These are phyloP conservation scores for Toxostoma redivivum DNA, from an alignment of 2,113 vertebrate genomes.

Conservation along the genomic window DNA sequence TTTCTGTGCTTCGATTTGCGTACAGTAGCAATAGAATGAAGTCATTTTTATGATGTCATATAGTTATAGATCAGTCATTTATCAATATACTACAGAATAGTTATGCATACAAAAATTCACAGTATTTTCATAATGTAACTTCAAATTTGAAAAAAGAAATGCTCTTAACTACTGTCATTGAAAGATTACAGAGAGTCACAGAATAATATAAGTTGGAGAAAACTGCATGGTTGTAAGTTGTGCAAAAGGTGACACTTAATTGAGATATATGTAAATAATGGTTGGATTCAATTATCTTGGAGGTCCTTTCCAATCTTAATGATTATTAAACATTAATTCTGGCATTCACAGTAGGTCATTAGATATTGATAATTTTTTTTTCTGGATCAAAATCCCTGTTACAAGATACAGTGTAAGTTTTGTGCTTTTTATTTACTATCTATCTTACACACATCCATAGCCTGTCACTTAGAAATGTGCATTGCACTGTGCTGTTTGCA, in stretches of 20 bases:
- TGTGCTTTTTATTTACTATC: not conserved
- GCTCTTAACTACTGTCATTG: not conserved
- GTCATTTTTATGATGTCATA: not conserved
- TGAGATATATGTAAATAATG: not conserved
- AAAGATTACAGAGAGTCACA: not conserved
- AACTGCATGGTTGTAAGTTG: not conserved
- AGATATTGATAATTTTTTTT: not conserved
- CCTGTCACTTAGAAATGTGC: not conserved
- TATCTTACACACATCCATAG: not conserved
- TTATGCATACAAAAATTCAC: not conserved
- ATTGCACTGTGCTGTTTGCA: not conserved
- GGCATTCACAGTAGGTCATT: not conserved
- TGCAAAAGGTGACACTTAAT: not conserved
- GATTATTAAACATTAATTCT: not conserved
- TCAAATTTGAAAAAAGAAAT: not conserved
- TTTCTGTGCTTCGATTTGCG: not conserved
- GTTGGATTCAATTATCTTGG: not conserved
- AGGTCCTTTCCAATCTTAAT: not conserved
- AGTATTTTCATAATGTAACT: not conserved
- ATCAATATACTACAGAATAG: not conserved
- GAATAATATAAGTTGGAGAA: not conserved
- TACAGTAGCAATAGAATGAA: rapidly evolving
- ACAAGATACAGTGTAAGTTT: not conserved
- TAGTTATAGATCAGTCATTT: not conserved
- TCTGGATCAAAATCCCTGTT: not conserved